Conservation (phyloP, 2,888 invertebrate genomes). For the Caenorhabditis afra region DNA sequence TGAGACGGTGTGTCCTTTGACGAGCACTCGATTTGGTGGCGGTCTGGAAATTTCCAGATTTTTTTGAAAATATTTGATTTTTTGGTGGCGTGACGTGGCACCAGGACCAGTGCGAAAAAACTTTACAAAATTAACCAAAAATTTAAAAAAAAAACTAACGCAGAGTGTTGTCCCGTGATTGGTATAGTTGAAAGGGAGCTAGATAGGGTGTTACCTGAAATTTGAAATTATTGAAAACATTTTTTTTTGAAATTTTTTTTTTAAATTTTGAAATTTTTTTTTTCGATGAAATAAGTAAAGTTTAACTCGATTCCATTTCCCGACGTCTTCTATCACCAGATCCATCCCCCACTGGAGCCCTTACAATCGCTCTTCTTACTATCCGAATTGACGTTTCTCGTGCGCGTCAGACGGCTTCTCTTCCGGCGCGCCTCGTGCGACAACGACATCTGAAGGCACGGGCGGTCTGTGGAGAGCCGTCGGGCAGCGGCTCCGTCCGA, state of each 20-base stretch:
- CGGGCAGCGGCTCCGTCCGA: slow-evolving; percentile 44
- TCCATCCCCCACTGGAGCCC: no score
- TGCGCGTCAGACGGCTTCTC: slow-evolving; percentile 46
- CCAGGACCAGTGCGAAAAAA: not conserved
- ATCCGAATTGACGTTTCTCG: slow-evolving; percentile 40
- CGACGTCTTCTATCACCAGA: no score
- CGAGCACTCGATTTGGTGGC: slow-evolving; percentile 62
- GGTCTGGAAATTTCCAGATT: not conserved
- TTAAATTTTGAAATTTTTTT: not conserved
- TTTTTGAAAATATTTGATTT: no score
- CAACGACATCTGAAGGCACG: slow-evolving; percentile 29
- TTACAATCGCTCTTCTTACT: slow-evolving; percentile 31
- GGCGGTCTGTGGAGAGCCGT: slow-evolving; percentile 38
- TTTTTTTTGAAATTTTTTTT: not conserved
- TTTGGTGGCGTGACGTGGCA: not conserved
- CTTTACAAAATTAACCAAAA: not conserved
- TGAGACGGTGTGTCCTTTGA: slow-evolving; percentile 72
- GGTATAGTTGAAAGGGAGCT: slow-evolving; percentile 62
- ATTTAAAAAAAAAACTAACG: slow-evolving; percentile 16
- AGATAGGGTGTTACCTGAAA: slow-evolving; percentile 59
- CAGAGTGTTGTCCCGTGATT: slow-evolving; percentile 28
- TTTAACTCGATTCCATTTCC: no score
- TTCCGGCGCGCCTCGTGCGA: slow-evolving; percentile 40
- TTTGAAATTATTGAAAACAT: no score
- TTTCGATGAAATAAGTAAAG: no score